Conservation (phyloP, 2,797 vertebrate species). For the Cossypha dichroa region DNA sequence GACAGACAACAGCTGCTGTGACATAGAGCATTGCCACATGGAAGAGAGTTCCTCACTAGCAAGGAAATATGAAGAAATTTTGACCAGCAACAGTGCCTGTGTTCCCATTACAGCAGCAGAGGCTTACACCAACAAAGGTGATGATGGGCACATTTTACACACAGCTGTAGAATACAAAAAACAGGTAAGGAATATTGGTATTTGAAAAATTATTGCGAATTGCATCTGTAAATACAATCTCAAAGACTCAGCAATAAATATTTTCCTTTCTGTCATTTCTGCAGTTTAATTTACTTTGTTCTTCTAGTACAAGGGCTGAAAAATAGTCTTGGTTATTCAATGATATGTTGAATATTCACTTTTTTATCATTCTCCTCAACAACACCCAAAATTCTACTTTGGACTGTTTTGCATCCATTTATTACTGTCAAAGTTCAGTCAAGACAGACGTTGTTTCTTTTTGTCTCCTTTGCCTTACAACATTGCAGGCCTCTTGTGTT, state of each 20-base stretch:
- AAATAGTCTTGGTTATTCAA: not conserved
- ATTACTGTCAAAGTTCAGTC: not conserved
- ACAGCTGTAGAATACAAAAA: not conserved
- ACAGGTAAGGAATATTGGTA: conserved; percentile 48
- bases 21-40: conserved; percentile 27
- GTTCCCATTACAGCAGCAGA: conserved; percentile 85
- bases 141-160: conserved; percentile 41
- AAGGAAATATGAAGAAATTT: conserved; percentile 78
- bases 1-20: conserved; percentile 64
- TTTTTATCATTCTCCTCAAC: not conserved
- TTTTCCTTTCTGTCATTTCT: not conserved
- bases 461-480: not conserved
- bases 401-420: not conserved
- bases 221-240: not conserved
- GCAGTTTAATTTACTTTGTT: not conserved
- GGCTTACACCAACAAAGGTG: conserved; percentile 36
- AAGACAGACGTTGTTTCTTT: not conserved
- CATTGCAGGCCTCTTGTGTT: not conserved
- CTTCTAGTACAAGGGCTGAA: not conserved
- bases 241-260: not conserved
- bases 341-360: not conserved
- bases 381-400: not conserved
- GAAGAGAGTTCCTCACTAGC: conserved; percentile 67
- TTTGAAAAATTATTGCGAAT: not conserved
- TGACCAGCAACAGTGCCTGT: conserved; percentile 72